Conservation (phyloP, 2,113 vertebrate genomes). For the Empidonax traillii region DNA sequence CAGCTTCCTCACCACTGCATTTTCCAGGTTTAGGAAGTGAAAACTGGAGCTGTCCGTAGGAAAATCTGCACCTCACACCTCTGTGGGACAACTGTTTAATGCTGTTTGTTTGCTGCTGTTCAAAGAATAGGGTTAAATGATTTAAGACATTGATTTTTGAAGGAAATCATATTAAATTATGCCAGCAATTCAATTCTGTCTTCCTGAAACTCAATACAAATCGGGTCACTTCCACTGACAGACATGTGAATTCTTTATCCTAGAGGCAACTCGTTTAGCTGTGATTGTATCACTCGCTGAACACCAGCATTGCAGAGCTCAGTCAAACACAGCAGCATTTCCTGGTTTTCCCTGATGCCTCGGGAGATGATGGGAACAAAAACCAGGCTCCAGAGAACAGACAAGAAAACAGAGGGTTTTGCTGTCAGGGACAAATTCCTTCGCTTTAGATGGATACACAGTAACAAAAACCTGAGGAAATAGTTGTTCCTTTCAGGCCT, state of each 20-base stretch:
- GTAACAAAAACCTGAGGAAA: neutral
- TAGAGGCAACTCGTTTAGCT: neutral
- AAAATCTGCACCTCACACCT: neutral
- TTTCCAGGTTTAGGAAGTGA: neutral
- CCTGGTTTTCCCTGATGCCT: neutral
- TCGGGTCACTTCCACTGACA: neutral
- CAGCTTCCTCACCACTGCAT: neutral
- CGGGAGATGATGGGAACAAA: neutral
- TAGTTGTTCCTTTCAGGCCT: neutral
- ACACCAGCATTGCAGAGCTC: neutral
- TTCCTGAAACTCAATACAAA: constrained; percentile 7
- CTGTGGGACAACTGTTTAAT: neutral
- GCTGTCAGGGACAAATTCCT: neutral
- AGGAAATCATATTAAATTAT: neutral
- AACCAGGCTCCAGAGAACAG: neutral
- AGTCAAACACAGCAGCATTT: neutral
- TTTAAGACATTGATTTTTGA: constrained; percentile 11
- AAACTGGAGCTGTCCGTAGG: neutral
- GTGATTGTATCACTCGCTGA: neutral
- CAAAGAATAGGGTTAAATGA: neutral
- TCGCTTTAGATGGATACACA: neutral
- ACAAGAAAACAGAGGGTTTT: neutral
- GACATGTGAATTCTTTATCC: neutral
- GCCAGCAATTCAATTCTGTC: neutral
- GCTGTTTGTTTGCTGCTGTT: neutral